A percentile compares a stretch with the other conserved stretches of the same genome.
These are phyloP conservation scores for Phalacrocorax aristotelis DNA, from an alignment of 2,113 vertebrate species.

Conservation along the genomic window DNA sequence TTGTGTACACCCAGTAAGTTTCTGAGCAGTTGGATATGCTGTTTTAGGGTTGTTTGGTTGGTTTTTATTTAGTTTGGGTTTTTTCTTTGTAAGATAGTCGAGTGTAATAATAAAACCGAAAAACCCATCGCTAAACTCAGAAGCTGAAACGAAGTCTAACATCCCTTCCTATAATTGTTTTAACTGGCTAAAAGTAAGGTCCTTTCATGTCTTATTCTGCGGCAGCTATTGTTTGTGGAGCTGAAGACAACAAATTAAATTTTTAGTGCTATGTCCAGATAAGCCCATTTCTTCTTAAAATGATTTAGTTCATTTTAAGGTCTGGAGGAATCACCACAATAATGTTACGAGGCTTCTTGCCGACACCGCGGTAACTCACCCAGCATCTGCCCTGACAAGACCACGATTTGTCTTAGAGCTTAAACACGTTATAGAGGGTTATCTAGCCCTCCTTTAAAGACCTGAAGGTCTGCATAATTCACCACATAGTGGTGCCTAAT, in stretches of 20 bases:
- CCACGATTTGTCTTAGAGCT: accelerated
- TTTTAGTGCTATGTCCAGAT: neutral
- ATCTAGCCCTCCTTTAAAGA: neutral
- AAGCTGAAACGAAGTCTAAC: neutral
- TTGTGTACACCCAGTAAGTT: neutral
- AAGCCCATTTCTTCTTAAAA: neutral
- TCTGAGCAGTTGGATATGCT: neutral
- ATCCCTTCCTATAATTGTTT: neutral
- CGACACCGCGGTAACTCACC: neutral
- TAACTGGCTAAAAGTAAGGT: neutral
- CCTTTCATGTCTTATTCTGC: accelerated
- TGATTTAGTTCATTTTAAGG: neutral
- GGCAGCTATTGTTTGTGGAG: neutral
- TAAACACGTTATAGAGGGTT: accelerated
- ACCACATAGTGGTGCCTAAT: neutral
- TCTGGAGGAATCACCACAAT: neutral
- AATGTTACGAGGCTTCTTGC: accelerated
- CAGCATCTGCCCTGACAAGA: neutral
- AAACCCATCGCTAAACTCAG: neutral
- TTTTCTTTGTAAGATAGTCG: neutral
- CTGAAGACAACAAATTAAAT: neutral
- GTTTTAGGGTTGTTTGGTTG: neutral
- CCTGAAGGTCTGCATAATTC: neutral
- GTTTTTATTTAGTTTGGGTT: neutral
- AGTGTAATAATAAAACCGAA: neutral